phyloP scores from a whole-genome alignment of 1,140 invertebrate species.

The Steinernema feltiae region DNA sequence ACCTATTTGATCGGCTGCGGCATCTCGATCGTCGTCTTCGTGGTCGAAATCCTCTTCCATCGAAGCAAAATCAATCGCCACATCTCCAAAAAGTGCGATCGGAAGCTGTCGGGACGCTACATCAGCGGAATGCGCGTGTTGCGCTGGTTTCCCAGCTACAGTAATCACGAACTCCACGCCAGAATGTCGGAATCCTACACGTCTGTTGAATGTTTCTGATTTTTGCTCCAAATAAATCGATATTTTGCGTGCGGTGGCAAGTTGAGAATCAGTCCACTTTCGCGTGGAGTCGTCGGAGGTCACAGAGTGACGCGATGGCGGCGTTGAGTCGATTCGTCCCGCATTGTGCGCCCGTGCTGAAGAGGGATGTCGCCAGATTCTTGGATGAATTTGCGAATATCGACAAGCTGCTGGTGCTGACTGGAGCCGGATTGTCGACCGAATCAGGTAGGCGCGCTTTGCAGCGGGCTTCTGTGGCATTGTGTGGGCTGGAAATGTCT shows the following conservation, averaged over 20 bases:
- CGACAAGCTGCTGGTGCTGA: conserved; percentile 66
- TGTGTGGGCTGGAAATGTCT: too few species aligned
- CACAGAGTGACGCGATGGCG: not conserved
- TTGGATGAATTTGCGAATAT: conserved; percentile 46
- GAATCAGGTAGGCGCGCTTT: conserved; percentile 76
- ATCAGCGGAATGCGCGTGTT: not conserved
- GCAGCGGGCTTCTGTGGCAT: too few species aligned
- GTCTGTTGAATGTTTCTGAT: not conserved
- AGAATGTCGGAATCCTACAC: not conserved
- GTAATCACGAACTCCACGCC: not conserved
- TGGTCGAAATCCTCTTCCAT: not conserved
- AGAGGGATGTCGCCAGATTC: conserved; percentile 8
- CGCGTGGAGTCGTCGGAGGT: not conserved
- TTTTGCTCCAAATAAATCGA: too few species aligned
- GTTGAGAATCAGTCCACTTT: not conserved
- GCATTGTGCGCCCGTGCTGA: not conserved
- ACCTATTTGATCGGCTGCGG: conserved; percentile 20
- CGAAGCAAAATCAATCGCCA: not conserved
- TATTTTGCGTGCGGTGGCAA: not conserved
- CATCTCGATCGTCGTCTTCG: not conserved
- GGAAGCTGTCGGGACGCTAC: not conserved
- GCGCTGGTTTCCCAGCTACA: not conserved
- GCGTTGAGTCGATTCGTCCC: conserved; percentile 19
- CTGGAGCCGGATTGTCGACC: conserved; percentile 89
- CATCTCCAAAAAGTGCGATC: not conserved